Base-by-base conservation (phyloP, 2,113 vertebrate genomes). In the Aleadryas rufinucha region DNA sequence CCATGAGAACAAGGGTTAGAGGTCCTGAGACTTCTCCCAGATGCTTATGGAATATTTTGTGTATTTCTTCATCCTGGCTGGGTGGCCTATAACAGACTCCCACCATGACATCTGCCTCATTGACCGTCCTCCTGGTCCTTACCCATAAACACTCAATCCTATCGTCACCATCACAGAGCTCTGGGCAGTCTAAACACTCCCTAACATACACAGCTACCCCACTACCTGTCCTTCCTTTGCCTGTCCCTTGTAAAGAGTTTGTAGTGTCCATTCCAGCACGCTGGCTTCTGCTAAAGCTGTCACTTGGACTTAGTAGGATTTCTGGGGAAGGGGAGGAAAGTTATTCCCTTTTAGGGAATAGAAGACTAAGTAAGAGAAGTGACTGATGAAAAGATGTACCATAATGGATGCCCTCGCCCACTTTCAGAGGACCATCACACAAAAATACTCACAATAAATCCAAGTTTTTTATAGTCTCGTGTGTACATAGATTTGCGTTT, bases 401-500 rank as follows among this genome's bases (percentile, higher is more conserved):
- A 26, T 12, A 89, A 82, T 16, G 45, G 30, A 52, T 39, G 16
- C 16, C n/a, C 16, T 30, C 39, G 35, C 5, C 8, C 50, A 50
- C 63, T 47, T 78, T 53, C 19, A 59, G 21, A 24, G 49, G 28
- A 16, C 2, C 28, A 61, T 31, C 50, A 65, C 9, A n/a, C 52
- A 66, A 61, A 80, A 75, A 56, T 92, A 99, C 99, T 99, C 88
- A 99, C 99, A 50, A 99, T 99, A 95, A 99, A 99, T 76, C 99
- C 99, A 16, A 99, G 99, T 65, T 99, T 99, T 95, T 99, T 99
- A 85, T 99, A 99, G 98, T 99, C 99, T 31, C 99, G 98, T 2
- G 99, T 99, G 97, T 99, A 99, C 99, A 99, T 99, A 86, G 99
- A 99, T 96, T 99, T 99, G 97, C 99, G 98, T 65, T 99, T 99